Conservation (phyloP, 2,113 vertebrate species). For the Aegithalos caudatus region DNA sequence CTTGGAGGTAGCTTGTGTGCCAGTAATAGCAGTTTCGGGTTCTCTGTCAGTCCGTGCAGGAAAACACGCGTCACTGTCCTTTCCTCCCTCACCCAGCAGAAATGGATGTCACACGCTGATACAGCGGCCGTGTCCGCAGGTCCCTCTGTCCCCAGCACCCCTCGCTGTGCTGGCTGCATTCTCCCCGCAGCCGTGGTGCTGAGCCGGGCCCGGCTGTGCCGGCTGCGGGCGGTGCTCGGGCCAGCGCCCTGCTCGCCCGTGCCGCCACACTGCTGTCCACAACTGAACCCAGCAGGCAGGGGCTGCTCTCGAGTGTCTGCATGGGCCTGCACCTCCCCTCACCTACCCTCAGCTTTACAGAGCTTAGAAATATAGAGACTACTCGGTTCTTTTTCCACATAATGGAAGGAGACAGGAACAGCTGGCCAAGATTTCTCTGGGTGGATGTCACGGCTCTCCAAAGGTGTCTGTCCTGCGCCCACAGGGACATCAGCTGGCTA, state of each 20-base stretch:
- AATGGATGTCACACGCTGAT: neutral
- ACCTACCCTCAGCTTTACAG: neutral
- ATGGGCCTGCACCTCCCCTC: neutral
- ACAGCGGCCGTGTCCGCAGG: rapidly evolving
- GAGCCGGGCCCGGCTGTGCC: neutral
- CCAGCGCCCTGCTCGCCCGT: too few species aligned
- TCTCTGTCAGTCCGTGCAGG: neutral
- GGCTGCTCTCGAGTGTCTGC: rapidly evolving
- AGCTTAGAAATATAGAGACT: neutral
- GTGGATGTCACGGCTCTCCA: neutral
- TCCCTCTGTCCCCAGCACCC: neutral
- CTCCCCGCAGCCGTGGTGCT: rapidly evolving
- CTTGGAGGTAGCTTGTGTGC: neutral
- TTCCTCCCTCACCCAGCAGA: neutral
- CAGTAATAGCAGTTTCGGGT: neutral
- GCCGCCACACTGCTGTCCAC: rapidly evolving
- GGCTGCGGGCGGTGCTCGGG: too few species aligned
- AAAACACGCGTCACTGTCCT: neutral
- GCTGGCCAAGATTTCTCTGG: neutral
- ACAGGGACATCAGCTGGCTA: neutral
- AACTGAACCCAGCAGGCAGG: rapidly evolving
- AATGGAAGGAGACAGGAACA: conserved; percentile 30
- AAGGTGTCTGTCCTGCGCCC: neutral
- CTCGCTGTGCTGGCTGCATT: neutral
- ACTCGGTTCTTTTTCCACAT: neutral